phyloP scores from a whole-genome alignment of 2,797 vertebrate species.

The Enteromius viviparus region DNA sequence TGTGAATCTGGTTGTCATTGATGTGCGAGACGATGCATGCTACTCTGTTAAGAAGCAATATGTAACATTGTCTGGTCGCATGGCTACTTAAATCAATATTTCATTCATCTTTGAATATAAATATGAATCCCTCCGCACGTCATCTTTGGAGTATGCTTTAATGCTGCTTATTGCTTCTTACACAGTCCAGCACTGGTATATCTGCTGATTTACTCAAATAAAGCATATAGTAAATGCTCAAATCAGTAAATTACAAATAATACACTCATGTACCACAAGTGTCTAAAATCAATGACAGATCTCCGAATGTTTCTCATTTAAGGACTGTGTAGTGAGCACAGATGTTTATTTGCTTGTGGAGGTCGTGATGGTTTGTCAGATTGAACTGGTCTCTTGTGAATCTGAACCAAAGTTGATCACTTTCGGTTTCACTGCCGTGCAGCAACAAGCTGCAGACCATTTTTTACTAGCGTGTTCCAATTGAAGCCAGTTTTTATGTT shows the following conservation, averaged over 20 bases:
- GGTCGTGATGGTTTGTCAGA: neutral
- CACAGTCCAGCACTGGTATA: slow-evolving; percentile 4
- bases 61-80: slow-evolving; percentile 2
- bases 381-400: neutral
- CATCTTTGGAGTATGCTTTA: neutral
- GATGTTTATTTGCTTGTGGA: neutral
- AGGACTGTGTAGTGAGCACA: neutral
- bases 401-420: slow-evolving; percentile 11
- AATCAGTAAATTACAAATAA: neutral
- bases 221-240: neutral
- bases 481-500: slow-evolving; percentile 9
- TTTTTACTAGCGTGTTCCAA: neutral
- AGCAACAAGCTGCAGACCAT: slow-evolving; percentile 7
- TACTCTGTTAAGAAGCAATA: slow-evolving; percentile 19
- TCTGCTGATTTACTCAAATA: neutral
- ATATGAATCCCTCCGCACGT: neutral
- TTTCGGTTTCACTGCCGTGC: slow-evolving; percentile 22
- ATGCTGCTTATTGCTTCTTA: slow-evolving; percentile 25
- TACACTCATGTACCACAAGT: slow-evolving; percentile 1
- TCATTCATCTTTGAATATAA: neutral
- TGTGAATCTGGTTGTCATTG: slow-evolving; percentile 32
- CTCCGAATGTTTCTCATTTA: slow-evolving; percentile 14
- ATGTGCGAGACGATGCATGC: neutral
- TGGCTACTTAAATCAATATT: neutral
- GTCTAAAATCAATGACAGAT: slow-evolving; percentile 8